phyloP scores from a whole-genome alignment of 1,140 invertebrate species.

The Ceratosolen fusciceps region DNA sequence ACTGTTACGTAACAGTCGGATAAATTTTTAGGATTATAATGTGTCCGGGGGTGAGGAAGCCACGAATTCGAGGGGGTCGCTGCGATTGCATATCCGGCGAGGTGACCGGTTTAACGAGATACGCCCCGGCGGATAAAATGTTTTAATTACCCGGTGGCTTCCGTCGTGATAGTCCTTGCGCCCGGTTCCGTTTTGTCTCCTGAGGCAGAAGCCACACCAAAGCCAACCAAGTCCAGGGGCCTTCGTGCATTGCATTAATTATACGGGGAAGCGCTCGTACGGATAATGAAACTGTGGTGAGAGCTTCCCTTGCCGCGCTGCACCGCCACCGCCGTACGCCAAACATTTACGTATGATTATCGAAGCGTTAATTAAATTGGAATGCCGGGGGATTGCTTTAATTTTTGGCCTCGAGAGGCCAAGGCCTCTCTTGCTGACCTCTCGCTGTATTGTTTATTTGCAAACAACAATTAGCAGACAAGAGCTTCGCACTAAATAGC shows the following conservation, averaged over 20 bases:
- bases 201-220: conserved; percentile 16
- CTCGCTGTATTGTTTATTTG: background rate
- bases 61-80: background rate
- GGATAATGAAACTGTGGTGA: conserved; percentile 29
- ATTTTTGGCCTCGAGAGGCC: conserved; percentile 9
- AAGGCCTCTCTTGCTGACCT: background rate
- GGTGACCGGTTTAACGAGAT: conserved; percentile 15
- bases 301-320: background rate
- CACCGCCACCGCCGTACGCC: too few relatives aligned
- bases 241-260: conserved; percentile 44
- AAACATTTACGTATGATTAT: conserved; percentile 45
- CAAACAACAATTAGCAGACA: background rate
- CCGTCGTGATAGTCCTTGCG: background rate
- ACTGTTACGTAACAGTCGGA: background rate
- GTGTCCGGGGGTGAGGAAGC: background rate
- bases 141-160: conserved; percentile 43
- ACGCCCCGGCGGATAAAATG: conserved; percentile 18
- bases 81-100: background rate
- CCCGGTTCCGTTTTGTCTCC: conserved; percentile 10
- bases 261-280: conserved; percentile 17
- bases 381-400: conserved; percentile 37
- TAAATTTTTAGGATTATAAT: background rate
- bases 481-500: background rate
- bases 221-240: conserved; percentile 12
- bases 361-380: conserved; percentile 39